Evolutionary conservation across 1,140 invertebrate genomes (phyloP).

Genomic region (Trigoniulus corallinus): DNA sequence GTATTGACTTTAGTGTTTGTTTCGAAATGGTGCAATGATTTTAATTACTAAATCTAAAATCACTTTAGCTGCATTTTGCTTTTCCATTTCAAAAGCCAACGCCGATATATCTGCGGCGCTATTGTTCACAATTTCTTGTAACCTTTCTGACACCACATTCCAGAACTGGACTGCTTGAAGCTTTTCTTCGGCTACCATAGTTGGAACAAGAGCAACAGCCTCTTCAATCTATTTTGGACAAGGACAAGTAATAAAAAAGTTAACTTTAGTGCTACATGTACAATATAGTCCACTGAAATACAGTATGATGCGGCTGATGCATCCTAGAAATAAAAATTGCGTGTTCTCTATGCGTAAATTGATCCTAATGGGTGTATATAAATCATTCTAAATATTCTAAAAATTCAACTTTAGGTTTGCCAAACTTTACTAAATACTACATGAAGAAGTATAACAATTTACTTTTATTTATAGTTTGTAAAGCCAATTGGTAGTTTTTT

Average conservation of each 20-base stretch:
- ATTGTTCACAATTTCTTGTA: conserved; percentile 22
- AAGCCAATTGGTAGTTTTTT: too few relatives aligned
- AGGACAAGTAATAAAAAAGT: neutral
- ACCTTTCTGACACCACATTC: conserved; percentile 21
- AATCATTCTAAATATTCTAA: neutral
- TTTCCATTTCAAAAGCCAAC: conserved; percentile 15
- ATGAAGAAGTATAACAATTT: too few relatives aligned
- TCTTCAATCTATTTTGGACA: conserved; percentile 18
- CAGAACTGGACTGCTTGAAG: conserved; percentile 21
- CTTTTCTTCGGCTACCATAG: conserved; percentile 19
- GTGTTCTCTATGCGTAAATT: too few relatives aligned
- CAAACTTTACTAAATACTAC: too few relatives aligned
- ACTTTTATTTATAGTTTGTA: too few relatives aligned
- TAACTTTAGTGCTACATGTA: neutral
- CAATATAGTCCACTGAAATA: neutral
- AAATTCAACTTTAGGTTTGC: neutral
- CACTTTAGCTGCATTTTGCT: conserved; percentile 11
- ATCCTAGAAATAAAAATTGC: too few relatives aligned
- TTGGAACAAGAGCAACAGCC: conserved; percentile 19
- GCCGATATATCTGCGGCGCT: conserved; percentile 17
- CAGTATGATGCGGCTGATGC: too few relatives aligned
- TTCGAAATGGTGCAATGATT: neutral
- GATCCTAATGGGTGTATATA: neutral
- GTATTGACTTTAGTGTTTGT: neutral
- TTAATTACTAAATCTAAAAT: neutral